Base-by-base conservation (phyloP, 2,888 invertebrate species). In the Cremastinae sp. region DNA sequence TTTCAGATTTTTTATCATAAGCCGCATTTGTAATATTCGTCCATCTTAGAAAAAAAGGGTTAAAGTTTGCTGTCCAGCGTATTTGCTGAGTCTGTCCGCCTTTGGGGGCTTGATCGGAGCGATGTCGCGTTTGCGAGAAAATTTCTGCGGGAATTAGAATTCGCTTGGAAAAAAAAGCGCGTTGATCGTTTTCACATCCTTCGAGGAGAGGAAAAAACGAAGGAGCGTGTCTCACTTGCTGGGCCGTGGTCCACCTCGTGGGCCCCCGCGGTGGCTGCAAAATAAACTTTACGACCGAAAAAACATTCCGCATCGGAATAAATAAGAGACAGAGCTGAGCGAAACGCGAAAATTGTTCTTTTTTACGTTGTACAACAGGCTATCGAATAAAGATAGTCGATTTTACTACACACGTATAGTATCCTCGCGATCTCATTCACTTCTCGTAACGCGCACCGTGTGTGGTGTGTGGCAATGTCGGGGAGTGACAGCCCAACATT, bases 401-500 rank as follows among this genome's bases (percentile, higher is more conserved):
- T 45, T 45, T 45, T 45, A 4, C 12, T 45, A 45, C 12, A n/a
- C 12, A 45, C 22, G 38, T 51, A 65, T 41, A 69, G 54, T 34
- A 28, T 51, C 38, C 51, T 59, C 43, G 22, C 64, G 28, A 69
- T 76, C 76, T 76, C 76, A 76, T 76, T 76, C 76, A 69, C 64
- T 65, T 76, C 76, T 76, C 76, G 76, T 76, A 54, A 73, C 76
- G 76, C 76, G 69, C 73, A 76, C 73, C 73, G 76, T 73, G 75
- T 83, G 54, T 53, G 64, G 64, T 65, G 76, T 76, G 76, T 83
- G 86, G 87, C 84, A 84, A 90, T 90, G 89, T 89, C 89, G 85
- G 89, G 89, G 85, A 88, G 89, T 87, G 89, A 89, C 86, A 89
- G 89, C 83, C 89, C 89, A 85, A 89, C 89, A 81, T 89, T 89